Evolutionary conservation across 1,140 invertebrate species (phyloP).

Genomic region (Drosophila asahinai): DNA sequence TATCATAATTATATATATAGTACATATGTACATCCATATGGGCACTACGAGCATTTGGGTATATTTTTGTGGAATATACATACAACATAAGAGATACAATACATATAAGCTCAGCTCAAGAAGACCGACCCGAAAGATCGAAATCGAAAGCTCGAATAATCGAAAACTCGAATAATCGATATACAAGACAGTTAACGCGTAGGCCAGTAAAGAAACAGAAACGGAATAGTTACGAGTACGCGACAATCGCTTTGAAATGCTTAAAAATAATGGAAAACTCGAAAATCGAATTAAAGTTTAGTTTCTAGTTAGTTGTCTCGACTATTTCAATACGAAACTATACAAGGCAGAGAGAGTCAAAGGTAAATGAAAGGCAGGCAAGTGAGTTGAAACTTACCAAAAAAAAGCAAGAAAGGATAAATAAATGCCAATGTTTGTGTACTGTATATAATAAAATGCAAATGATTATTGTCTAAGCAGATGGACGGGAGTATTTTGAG

Average conservation of each 20-base stretch:
- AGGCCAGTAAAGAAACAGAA: constrained; percentile 65
- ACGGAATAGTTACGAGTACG: constrained; percentile 62
- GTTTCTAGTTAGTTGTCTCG: constrained; percentile 53
- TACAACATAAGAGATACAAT: constrained; percentile 38
- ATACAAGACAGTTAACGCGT: constrained; percentile 66
- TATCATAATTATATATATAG: constrained; percentile 49
- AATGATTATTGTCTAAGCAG: constrained; percentile 65
- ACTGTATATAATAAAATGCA: constrained; percentile 74
- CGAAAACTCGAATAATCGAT: constrained; percentile 14
- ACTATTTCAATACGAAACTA: constrained; percentile 67
- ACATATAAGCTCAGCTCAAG: constrained; percentile 71
- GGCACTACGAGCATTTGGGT: constrained; percentile 69
- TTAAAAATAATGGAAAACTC: constrained; percentile 42
- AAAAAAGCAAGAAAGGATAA: constrained; percentile 32
- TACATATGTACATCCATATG: constrained; percentile 47
- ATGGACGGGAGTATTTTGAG: constrained; percentile 61
- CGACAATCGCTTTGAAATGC: constrained; percentile 83
- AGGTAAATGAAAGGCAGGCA: constrained; percentile 34
- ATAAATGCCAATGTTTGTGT: constrained; percentile 64
- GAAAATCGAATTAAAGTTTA: constrained; percentile 57
- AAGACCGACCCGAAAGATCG: constrained; percentile 33
- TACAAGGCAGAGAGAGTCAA: constrained; percentile 52
- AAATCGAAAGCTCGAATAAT: background rate
- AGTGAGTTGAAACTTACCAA: constrained; percentile 58
- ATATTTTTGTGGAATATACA: constrained; percentile 80